Conservation (phyloP, 2,113 vertebrate genomes). For the Paradisaea rubra region DNA sequence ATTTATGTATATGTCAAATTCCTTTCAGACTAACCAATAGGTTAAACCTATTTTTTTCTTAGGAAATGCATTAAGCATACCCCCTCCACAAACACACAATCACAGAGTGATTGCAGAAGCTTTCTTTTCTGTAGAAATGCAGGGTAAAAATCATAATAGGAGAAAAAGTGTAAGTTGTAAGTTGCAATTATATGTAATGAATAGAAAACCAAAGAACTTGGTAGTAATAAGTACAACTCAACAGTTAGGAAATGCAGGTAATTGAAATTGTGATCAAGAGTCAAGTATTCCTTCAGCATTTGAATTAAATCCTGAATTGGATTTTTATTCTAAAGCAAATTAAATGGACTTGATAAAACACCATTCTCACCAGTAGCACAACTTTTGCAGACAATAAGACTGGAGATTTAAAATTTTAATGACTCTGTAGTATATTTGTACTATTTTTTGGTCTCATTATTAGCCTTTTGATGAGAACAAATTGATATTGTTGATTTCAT, state of each 20-base stretch:
- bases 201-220: conserved; percentile 10
- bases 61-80: neutral
- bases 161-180: neutral
- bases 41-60: neutral
- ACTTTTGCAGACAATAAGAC: neutral
- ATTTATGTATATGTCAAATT: neutral
- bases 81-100: neutral
- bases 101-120: neutral
- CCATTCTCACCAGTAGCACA: neutral
- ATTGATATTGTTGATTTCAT: neutral
- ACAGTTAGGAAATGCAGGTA: neutral
- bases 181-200: conserved; percentile 1
- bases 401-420: neutral
- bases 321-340: neutral
- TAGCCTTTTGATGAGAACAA: neutral
- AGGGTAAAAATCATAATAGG: neutral
- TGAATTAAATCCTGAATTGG: neutral
- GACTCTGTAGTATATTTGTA: neutral
- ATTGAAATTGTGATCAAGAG: conserved; percentile 26
- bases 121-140: neutral
- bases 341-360: neutral
- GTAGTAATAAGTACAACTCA: neutral
- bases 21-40: neutral
- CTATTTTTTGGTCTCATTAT: neutral
- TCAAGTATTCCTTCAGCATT: neutral